Conservation (phyloP, 2,113 vertebrate genomes). For the Bubalus kerabau region DNA sequence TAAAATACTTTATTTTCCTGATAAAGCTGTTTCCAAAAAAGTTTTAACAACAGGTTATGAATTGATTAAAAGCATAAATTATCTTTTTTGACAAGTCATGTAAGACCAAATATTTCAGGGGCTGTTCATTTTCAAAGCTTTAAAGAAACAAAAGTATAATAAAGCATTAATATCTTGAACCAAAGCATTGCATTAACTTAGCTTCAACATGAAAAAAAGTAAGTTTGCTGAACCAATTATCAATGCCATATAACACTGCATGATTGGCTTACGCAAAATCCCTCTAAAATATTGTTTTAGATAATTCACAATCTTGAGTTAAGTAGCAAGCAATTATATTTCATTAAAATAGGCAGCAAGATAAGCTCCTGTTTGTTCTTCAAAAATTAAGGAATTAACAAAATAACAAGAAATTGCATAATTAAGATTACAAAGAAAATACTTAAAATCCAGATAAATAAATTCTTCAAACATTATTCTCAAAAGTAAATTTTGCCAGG, state of each 20-base stretch:
- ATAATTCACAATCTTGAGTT: neutral
- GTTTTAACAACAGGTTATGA: neutral
- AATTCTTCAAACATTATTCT: neutral
- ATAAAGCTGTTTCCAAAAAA: neutral
- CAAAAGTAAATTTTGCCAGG: neutral
- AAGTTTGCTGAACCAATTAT: neutral
- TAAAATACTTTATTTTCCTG: neutral
- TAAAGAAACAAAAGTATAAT: neutral
- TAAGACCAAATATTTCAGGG: neutral
- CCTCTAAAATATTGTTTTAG: neutral
- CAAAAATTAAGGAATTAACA: slow-evolving; percentile 42
- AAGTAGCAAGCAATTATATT: neutral
- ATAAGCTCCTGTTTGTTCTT: neutral
- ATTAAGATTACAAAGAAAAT: neutral
- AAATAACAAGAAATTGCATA: neutral
- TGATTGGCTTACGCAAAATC: neutral
- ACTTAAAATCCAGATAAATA: neutral
- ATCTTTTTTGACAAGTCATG: neutral
- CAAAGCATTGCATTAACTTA: neutral
- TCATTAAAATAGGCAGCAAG: slow-evolving; percentile 4
- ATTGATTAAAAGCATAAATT: neutral
- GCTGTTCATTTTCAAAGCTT: neutral
- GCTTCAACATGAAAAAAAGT: slow-evolving; percentile 17
- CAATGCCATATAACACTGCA: neutral
- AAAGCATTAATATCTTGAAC: neutral